phyloP scores from a whole-genome alignment of 1,140 invertebrate species.

The Papilio polyxenes region DNA sequence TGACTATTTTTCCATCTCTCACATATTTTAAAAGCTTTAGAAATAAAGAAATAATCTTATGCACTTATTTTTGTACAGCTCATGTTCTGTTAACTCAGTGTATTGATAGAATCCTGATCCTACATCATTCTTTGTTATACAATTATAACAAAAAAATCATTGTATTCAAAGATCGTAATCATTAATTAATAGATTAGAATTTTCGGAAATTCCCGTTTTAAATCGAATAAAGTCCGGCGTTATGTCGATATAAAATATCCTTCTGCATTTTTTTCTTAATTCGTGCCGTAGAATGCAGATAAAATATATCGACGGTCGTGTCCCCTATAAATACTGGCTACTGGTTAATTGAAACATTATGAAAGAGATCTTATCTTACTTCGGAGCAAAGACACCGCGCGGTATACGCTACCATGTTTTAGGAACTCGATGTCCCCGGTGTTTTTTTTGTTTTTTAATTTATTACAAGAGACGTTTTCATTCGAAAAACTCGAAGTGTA shows the following conservation, averaged over 20 bases:
- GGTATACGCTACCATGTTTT: slow-evolving; percentile 47
- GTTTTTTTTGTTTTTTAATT: slow-evolving; percentile 30
- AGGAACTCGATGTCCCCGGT: slow-evolving; percentile 47
- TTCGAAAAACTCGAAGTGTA: slow-evolving; percentile 22
- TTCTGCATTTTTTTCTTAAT: slow-evolving; percentile 54
- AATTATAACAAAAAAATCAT: background rate
- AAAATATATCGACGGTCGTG: slow-evolving; percentile 59
- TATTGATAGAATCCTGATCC: too few species aligned
- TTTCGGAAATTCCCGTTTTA: slow-evolving; percentile 3
- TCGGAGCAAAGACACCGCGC: slow-evolving; percentile 54
- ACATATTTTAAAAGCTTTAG: too few species aligned
- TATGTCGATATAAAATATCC: slow-evolving; percentile 37
- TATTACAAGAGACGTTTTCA: slow-evolving; percentile 30
- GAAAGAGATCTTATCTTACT: slow-evolving; percentile 64
- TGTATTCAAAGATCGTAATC: slow-evolving; percentile 13
- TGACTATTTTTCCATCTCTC: too few species aligned
- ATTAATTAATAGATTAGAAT: slow-evolving; percentile 28
- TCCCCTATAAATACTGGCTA: slow-evolving; percentile 73
- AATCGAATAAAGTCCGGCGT: background rate
- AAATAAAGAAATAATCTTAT: too few species aligned
- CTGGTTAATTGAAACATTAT: slow-evolving; percentile 78
- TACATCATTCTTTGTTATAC: background rate
- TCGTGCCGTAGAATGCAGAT: slow-evolving; percentile 49
- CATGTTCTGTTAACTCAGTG: too few species aligned
- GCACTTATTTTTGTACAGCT: too few species aligned